phyloP scores from a whole-genome alignment of 2,113 vertebrate species.

The Zapus hudsonius region DNA sequence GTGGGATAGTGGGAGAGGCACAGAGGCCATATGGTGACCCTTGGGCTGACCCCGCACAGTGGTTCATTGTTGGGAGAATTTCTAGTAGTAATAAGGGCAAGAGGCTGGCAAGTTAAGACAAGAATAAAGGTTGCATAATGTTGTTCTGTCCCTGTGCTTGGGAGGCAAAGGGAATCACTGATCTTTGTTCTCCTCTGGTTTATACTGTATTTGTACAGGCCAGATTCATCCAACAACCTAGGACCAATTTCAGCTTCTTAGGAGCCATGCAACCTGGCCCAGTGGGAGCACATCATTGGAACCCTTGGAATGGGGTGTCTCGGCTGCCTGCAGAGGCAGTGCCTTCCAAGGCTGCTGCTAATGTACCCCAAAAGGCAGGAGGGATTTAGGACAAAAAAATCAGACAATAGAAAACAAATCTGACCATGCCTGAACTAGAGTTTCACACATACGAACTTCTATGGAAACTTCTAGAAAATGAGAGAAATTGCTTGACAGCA shows the following conservation, averaged over 20 bases:
- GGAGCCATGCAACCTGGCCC: background rate
- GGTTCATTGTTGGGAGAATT: background rate
- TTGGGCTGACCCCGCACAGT: background rate
- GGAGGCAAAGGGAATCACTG: background rate
- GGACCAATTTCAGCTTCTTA: background rate
- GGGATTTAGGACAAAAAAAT: background rate
- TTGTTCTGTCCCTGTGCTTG: background rate
- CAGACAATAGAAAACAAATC: background rate
- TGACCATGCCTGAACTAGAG: background rate
- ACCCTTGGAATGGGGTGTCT: background rate
- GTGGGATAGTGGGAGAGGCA: background rate
- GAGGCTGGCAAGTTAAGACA: rapidly evolving
- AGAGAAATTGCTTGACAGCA: background rate
- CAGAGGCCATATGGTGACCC: background rate
- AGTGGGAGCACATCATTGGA: background rate
- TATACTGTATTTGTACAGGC: background rate
- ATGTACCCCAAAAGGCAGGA: background rate
- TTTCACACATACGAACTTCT: background rate
- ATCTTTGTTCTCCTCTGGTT: background rate
- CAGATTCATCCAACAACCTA: constrained; percentile 35
- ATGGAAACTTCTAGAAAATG: constrained; percentile 3
- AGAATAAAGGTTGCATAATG: too few species aligned
- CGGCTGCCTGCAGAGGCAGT: too few species aligned
- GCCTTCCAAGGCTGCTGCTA: background rate
- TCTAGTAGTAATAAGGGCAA: rapidly evolving